Evolutionary conservation across 2,797 vertebrate species (phyloP).

Genomic region (Hydrocynus forskahlii): DNA sequence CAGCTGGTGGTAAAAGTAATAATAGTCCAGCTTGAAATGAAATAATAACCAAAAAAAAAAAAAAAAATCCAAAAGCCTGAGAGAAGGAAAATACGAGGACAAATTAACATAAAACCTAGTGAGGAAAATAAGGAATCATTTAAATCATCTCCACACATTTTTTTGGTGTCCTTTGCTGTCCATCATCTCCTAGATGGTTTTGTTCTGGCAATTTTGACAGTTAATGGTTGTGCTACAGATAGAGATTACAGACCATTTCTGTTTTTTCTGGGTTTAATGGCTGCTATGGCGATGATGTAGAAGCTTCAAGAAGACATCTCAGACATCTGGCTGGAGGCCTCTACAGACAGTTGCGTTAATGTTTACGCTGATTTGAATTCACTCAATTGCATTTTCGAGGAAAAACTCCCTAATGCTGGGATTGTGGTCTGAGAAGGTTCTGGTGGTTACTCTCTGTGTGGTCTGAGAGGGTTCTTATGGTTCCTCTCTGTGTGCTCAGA

Average conservation of each 20-base stretch:
- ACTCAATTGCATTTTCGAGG: too few relatives aligned
- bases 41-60: background rate
- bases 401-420: too few relatives aligned
- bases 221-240: constrained; percentile 33
- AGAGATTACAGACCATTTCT: background rate
- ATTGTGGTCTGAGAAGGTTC: too few relatives aligned
- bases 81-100: background rate
- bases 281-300: too few relatives aligned
- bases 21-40: constrained; percentile 33
- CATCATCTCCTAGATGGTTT: constrained; percentile 6
- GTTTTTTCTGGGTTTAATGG: too few relatives aligned
- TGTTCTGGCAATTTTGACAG: constrained; percentile 34
- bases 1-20: constrained; percentile 30
- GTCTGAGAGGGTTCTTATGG: too few relatives aligned
- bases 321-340: too few relatives aligned
- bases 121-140: background rate
- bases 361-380: too few relatives aligned
- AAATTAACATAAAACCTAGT: background rate
- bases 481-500: too few relatives aligned
- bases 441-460: too few relatives aligned
- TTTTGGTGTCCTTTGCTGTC: background rate
- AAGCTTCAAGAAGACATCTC: too few relatives aligned
- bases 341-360: too few relatives aligned
- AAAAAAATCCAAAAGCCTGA: background rate
- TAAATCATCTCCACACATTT: background rate